Percentiles rank a stretch among this genome's conserved stretches.
phyloP scores from a whole-genome alignment of 2,113 vertebrate genomes.

The Cochlearius cochlearius region DNA sequence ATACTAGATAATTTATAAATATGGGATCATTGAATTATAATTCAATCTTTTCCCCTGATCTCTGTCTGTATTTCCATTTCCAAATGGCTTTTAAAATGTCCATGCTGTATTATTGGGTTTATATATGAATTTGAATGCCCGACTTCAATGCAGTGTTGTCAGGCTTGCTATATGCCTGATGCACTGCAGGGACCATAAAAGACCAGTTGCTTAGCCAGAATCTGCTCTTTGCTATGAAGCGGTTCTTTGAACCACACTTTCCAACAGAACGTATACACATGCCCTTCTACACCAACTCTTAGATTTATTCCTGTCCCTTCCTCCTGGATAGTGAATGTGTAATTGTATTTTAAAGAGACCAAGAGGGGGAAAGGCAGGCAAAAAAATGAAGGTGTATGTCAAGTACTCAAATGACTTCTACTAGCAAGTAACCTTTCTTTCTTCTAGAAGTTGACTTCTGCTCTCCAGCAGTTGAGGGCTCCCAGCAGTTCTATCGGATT shows the following conservation, averaged over 20 bases:
- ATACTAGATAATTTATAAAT: slow-evolving; percentile 43
- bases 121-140: background rate
- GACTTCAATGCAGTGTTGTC: background rate
- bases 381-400: background rate
- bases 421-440: background rate
- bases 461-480: background rate
- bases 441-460: background rate
- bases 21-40: background rate
- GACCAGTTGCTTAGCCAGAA: background rate
- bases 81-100: background rate
- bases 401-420: background rate
- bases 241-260: background rate
- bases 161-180: background rate
- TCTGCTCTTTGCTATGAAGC: background rate
- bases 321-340: rapidly evolving
- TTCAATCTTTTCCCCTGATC: background rate
- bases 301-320: background rate
- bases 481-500: background rate
- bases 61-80: background rate
- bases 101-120: background rate
- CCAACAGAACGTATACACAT: background rate
- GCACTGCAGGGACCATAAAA: background rate
- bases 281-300: background rate
- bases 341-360: background rate
- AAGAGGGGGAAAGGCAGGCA: background rate